Conservation (phyloP, 2,113 vertebrate genomes). For the Carassius gibelio region DNA sequence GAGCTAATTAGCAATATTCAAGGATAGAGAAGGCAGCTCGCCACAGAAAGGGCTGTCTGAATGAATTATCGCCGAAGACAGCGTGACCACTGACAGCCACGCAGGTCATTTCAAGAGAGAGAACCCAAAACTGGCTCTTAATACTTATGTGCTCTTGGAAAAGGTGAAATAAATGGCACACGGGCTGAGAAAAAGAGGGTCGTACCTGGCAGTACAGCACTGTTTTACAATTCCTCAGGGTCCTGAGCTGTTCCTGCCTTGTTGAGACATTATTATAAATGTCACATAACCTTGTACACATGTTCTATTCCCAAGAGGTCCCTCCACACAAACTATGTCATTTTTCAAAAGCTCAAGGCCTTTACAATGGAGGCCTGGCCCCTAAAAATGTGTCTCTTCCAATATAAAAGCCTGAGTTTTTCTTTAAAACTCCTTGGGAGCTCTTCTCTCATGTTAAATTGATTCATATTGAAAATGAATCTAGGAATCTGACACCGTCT, state of each 20-base stretch:
- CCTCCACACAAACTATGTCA: slow-evolving; percentile 10
- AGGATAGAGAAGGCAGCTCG: slow-evolving; percentile 41
- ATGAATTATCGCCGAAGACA: slow-evolving; percentile 60
- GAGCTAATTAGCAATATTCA: slow-evolving; percentile 68
- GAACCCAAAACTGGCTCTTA: background rate
- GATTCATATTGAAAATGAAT: too few relatives aligned
- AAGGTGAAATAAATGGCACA: slow-evolving; percentile 10
- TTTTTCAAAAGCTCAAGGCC: slow-evolving; percentile 45
- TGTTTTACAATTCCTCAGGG: slow-evolving; percentile 23
- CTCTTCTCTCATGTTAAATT: background rate
- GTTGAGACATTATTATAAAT: slow-evolving; percentile 49
- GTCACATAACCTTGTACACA: slow-evolving; percentile 44
- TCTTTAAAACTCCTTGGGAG: background rate
- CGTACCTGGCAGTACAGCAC: background rate
- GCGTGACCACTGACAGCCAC: slow-evolving; percentile 22
- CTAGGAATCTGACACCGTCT: background rate
- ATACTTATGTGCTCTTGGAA: background rate
- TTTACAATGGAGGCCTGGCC: background rate
- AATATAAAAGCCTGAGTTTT: slow-evolving; percentile 6
- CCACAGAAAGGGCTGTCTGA: slow-evolving; percentile 54
- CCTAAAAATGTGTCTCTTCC: slow-evolving; percentile 13
- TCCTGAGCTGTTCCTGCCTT: slow-evolving; percentile 30
- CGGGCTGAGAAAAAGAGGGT: background rate
- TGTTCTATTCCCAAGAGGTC: slow-evolving; percentile 16
- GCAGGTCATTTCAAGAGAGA: slow-evolving; percentile 13